Base-by-base conservation (phyloP, 2,888 invertebrate species). In the Synergus laeviventris region DNA sequence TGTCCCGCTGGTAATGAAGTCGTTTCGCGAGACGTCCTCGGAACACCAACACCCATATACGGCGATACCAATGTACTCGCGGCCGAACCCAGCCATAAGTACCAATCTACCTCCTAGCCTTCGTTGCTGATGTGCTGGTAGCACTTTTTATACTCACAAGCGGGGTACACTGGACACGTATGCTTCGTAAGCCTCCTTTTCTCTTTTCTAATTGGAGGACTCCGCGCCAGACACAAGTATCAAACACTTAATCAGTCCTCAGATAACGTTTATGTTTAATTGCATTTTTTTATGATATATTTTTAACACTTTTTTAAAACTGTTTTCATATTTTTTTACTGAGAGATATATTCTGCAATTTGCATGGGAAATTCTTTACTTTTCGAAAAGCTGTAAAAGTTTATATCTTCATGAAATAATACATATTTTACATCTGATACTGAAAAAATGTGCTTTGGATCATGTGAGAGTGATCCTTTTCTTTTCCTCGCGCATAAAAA, bases 1-100 rank as follows among this genome's bases (percentile, higher is more conserved):
- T 84, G 83, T 85, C 83, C 81, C 77, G 78, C 75, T 76, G 82
- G 79, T 84, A 87, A 87, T 87, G 85, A 87, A 87, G 87, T 82
- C 82, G 84, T 87, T 81, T 75, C 81, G 78, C 81, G 79, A 74
- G 83, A 76, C 78, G 77, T 79, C 79, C 77, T 79, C 78, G 76
- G 66, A 73, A 66, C 76, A 77, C 74, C 73, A 36, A 73, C 36
- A 31, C 61, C 80, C 79, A 74, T 80, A 82, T 80, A 82, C 79
- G 80, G 80, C 80, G 74, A 76, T 77, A 75, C 77, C 77, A 62
- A 78, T 76, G 79, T 66, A 66, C 66, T 18, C 62, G 38, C 14
- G 74, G 66, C 14, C 75, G 66, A 56, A 77, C 76, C 76, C 59
- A 54, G 75, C 76, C 78, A 78, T 73, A 74, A 78, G 75, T 79